A percentile compares a stretch with the other conserved stretches of the same genome.
These are phyloP conservation scores for Pediacus dermestoides DNA, from an alignment of 2,888 invertebrate genomes.

Conservation along the genomic window DNA sequence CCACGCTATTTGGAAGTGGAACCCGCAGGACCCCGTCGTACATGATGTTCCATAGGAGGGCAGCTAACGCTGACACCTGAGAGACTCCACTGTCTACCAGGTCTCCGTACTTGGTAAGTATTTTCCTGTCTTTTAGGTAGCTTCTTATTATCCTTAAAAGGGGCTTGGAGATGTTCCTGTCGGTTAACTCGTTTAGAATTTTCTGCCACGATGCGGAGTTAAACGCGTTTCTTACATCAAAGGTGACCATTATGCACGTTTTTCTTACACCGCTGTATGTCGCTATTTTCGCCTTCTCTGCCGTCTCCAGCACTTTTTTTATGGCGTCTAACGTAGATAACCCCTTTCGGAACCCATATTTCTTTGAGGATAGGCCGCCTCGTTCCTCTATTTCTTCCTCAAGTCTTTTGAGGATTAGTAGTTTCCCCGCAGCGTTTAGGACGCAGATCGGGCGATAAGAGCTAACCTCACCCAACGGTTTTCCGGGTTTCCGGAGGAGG, in stretches of 20 bases:
- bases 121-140: constrained; percentile 8
- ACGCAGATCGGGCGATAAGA: no score
- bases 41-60: constrained; percentile 3
- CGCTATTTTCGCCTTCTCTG: no score
- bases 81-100: constrained; percentile 9
- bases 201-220: constrained; percentile 7
- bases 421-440: no score
- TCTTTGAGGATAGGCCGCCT: no score
- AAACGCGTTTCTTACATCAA: constrained; percentile 5
- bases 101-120: no score
- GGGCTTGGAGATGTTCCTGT: constrained; percentile 3
- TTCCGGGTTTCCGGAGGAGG: no score
- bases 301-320: no score
- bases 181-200: constrained; percentile 4
- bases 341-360: no score
- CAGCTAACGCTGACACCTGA: constrained; percentile 8
- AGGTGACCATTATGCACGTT: constrained; percentile 1
- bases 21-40: constrained; percentile 3
- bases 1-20: background rate
- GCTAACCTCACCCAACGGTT: no score
- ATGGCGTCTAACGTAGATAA: no score
- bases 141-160: constrained; percentile 6
- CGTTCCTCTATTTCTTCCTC: no score
- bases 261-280: constrained; percentile 3
- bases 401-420: no score